Evolutionary conservation across 1,140 invertebrate species (phyloP), one percentile per base, ranked within the genome.

Genomic region (Paramacrobiotus metropolitanus): DNA sequence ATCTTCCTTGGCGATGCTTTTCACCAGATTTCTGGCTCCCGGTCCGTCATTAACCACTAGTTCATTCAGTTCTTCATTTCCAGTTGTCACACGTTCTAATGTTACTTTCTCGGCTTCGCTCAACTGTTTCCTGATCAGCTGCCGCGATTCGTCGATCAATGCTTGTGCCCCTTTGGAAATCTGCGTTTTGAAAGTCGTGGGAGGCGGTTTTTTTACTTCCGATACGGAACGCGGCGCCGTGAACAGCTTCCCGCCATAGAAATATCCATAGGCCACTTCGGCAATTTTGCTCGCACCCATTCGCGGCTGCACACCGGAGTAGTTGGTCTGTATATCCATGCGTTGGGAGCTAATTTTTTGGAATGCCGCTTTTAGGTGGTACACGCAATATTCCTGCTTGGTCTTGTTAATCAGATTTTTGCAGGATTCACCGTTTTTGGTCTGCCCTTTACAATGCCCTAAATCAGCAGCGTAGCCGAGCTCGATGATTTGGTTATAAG

Each of bases 281-380:
- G 15, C 4, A 28, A 55, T 24, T 55, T 55, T 55, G 15, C 15
- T 20, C 9, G 15, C 24, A n/a, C n/a, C n/a, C n/a, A n/a, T n/a
- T 55, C 28, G 15, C 48, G 48, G 48, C 48, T 55, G 48, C 15
- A 55, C 48, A 20, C 48, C 48, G 48, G 48, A 55, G 48, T 20
- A 55, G 48, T 55, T 55, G 48, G 48, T 9, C 28, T 55, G 48
- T 20, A 55, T 15, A 20, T 55, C 48, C 48, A 55, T 55, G 9
- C 48, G 48, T 20, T 15, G 24, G 24, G 15, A 20, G 15, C 24
- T 28, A 15, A 55, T 24, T 24, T 55, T 55, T 24, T 55, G 48
- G 4, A 55, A 28, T 20, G 48, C 48, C 15, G 15, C 48, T 15
- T 55, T 15, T 4, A 55, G 48, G 24, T 55, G 48, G 48, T 55